Evolutionary conservation across 2,888 invertebrate species (phyloP).

Genomic region (Calameuta pallipes): DNA sequence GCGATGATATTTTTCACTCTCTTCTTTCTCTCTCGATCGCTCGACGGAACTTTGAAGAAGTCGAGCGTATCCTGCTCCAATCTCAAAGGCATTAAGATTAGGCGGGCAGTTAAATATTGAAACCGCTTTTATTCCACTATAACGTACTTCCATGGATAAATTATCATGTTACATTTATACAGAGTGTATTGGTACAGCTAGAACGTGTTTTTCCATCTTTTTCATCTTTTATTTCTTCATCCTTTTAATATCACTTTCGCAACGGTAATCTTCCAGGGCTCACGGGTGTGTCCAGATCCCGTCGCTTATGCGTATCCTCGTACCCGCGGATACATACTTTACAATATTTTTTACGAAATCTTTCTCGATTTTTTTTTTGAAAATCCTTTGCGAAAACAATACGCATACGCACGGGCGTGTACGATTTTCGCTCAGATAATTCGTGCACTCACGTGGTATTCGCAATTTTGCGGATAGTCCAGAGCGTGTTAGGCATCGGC

Average conservation of each 20-base stretch:
- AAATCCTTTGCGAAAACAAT: not conserved
- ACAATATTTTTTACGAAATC: constrained; percentile 34
- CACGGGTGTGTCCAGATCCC: constrained; percentile 21
- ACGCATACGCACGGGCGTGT: not conserved
- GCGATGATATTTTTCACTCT: not conserved
- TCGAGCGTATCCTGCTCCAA: not conserved
- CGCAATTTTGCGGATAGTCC: not conserved
- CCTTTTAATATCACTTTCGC: constrained; percentile 11
- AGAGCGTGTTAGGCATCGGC: not conserved
- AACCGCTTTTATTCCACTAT: constrained; percentile 64
- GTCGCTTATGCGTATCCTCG: constrained; percentile 32
- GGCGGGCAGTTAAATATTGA: constrained; percentile 53
- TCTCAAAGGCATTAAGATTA: constrained; percentile 7
- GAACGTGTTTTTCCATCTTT: not conserved
- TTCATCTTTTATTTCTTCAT: not conserved
- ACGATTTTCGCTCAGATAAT: not conserved
- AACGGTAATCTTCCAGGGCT: not conserved
- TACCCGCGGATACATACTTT: constrained; percentile 47
- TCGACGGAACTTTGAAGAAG: constrained; percentile 1
- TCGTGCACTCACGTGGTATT: not conserved
- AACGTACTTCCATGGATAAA: constrained; percentile 62
- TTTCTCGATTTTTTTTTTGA: not conserved
- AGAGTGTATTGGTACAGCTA: constrained; percentile 35
- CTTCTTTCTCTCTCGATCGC: not conserved
- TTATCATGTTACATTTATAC: constrained; percentile 65